Evolutionary conservation across 2,797 vertebrate species (phyloP).

Genomic region (Propithecus perrieri): DNA sequence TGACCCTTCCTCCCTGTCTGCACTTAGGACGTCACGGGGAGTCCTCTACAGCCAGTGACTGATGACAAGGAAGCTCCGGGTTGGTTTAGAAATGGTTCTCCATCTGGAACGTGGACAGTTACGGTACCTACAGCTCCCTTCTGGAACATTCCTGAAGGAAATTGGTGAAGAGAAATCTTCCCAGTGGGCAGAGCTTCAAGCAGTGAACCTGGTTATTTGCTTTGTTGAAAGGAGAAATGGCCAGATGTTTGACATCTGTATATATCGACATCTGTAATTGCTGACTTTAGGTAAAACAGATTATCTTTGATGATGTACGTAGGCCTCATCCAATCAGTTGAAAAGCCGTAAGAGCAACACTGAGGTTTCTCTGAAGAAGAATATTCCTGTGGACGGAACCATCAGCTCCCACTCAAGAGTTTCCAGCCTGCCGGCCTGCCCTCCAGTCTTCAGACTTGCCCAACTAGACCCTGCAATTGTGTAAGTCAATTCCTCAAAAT

Average conservation of each 20-base stretch:
- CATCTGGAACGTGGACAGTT: neutral
- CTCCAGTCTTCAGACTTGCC: neutral
- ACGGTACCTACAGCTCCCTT: neutral
- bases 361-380: neutral
- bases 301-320: neutral
- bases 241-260: neutral
- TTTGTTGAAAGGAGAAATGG: slow-evolving; percentile 41
- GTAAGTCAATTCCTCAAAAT: neutral
- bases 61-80: neutral
- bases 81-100: neutral
- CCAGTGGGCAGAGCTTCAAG: neutral
- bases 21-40: neutral
- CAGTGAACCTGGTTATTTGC: neutral
- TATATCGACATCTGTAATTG: slow-evolving; percentile 1
- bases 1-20: neutral
- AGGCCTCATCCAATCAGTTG: neutral
- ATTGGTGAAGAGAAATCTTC: neutral
- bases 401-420: neutral
- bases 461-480: neutral
- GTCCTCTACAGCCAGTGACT: neutral
- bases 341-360: slow-evolving; percentile 38
- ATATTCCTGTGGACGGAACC: neutral
- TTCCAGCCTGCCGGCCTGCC: neutral
- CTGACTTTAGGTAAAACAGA: neutral
- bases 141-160: neutral